Evolutionary conservation across 2,113 vertebrate genomes (phyloP), one percentile per base, ranked within the genome.

Genomic region (Ophthalmotilapia sp.): DNA sequence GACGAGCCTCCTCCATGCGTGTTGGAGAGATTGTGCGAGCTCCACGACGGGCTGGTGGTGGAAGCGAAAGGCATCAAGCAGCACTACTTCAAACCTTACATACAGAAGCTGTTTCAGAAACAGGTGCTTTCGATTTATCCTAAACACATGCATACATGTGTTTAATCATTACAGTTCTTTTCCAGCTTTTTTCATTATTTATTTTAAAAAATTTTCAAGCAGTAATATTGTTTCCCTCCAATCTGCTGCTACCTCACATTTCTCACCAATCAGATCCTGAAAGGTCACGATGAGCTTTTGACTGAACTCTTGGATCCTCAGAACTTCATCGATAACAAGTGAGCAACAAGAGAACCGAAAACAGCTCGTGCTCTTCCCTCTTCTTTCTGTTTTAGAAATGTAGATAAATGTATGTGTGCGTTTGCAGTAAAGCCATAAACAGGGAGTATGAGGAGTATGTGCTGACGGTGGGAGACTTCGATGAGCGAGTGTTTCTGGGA

Each of bases 41-140:
- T 98, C 31, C 98, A 99, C 1, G 98, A 99, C 0, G 99, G 99
- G 11, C 97, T 99, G 90, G 94, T 97, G 9, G 97, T 99, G 53
- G 99, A 99, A 86, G 99, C 99, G 0, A 99, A 99, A 89, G 98
- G 98, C 91, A 99, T 99, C 95, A 99, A 99, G 82, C 98, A 99
- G 86, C 98, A 99, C 95, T 99, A 99, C 93, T 99, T 99, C 92
- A 99, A 97, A 84, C 98, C 99, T 0, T 99, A 99, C 95, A 98
- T 99, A 65, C 96, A 97, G 84, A 98, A 97, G 42, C 96, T 99
- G 2, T 98, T 97, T 93, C 96, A 98, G 31, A 98, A 94, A 92
- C 97, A 97, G 97, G 99, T 99, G 42, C 40, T 11, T 51, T 14
- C 13, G 0, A 0, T 29, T 55, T 8, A 15, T 56, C 62, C 56